These are phyloP conservation scores for Melanotaenia trifasciata DNA, from an alignment of 2,797 vertebrate genomes.

Conservation along the genomic window DNA sequence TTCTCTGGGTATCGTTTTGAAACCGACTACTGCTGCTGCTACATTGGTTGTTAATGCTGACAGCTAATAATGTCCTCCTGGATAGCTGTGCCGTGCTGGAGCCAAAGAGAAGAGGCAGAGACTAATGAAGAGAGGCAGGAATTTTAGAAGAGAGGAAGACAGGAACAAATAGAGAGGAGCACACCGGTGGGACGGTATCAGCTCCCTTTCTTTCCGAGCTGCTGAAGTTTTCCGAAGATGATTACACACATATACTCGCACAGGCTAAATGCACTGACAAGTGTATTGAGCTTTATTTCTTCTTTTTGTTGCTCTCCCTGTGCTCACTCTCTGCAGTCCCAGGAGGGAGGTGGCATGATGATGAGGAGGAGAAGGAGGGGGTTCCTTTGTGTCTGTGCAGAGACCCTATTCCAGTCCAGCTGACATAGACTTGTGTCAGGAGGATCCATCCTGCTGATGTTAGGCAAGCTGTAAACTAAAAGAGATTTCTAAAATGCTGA, in stretches of 20 bases:
- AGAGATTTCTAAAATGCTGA: conserved; percentile 81
- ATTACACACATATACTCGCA: conserved; percentile 19
- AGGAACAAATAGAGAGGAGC: conserved; percentile 47
- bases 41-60: conserved; percentile 69
- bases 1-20: conserved; percentile 74
- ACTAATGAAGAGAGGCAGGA: conserved; percentile 70
- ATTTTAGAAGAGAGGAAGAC: conserved; percentile 47
- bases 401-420: conserved; percentile 72
- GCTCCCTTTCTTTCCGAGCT: conserved; percentile 27
- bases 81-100: conserved; percentile 66
- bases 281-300: conserved; percentile 64
- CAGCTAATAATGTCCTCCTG: conserved; percentile 79
- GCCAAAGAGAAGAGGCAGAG: conserved; percentile 64
- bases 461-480: conserved; percentile 75
- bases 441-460: conserved; percentile 83
- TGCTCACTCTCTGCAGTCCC: conserved; percentile 56
- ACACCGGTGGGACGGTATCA: conserved; percentile 32
- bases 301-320: conserved; percentile 57
- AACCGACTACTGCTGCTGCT: conserved; percentile 53
- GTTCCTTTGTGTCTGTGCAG: conserved; percentile 70
- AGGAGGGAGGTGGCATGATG: conserved; percentile 60
- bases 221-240: conserved; percentile 51
- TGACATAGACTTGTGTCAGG: conserved; percentile 80
- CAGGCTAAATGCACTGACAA: conserved; percentile 44
- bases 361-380: conserved; percentile 46